Evolutionary conservation across 2,113 vertebrate genomes (phyloP), one percentile per base, ranked within the genome.

Genomic region (Oryzias melastigma): DNA sequence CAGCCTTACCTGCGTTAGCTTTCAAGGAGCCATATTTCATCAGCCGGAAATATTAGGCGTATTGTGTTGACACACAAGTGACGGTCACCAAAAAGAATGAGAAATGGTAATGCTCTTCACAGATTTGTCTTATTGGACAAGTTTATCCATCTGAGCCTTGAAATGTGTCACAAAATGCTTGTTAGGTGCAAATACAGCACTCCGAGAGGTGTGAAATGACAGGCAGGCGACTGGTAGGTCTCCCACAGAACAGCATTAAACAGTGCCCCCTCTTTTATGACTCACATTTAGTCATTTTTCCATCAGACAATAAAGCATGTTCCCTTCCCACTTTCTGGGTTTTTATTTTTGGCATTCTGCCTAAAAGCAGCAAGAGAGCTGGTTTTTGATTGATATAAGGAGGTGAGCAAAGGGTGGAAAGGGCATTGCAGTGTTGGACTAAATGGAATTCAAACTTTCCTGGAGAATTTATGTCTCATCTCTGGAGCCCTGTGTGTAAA

Each of bases 31-130:
- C 61, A 45, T 12, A 2, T 49, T 53, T 63, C 68, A 80, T 80
- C 58, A 59, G 64, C 70, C 62, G 68, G 24, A 52, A 71, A 58
- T 73, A 51, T 60, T 25, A 62, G 47, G 46, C 52, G 52, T 65
- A 61, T 58, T 63, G 29, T 20, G 65, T 63, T 64, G 54, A 57
- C 41, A 52, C 63, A 58, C 58, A 63, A 49, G 53, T 71, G 58
- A 58, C 56, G 53, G 24, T 65, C 56, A 65, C 73, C 75, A 77
- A 71, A 78, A 71, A 22, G 75, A 78, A 80, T 77, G 68, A 81
- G 57, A 51, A 60, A 77, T 59, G 40, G 68, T 12, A 10, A 56
- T 43, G 58, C 58, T 51, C 58, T 60, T 70, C 60, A 63, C 58
- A 76, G 60, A 68, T 75, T 50, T 48, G 62, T 58, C 60, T 60